A percentile compares a stretch with the other conserved stretches of the same genome.
phyloP scores from a whole-genome alignment of 2,797 vertebrate species.

The Salarias fasciatus region DNA sequence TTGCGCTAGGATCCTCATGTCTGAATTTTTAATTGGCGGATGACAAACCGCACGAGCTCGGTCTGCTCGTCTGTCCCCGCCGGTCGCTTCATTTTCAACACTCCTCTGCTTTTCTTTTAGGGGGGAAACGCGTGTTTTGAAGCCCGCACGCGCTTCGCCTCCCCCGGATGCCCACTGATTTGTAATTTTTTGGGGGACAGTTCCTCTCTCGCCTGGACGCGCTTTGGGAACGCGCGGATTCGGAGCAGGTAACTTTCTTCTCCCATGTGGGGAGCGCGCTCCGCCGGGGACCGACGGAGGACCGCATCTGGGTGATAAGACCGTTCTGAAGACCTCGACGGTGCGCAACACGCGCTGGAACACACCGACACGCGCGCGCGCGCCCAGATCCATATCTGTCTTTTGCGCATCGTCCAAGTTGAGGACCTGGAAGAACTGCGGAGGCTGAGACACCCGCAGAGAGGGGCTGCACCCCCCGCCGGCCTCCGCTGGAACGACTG shows the following conservation, averaged over 20 bases:
- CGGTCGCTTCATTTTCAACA: not conserved
- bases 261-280: conserved; percentile 13
- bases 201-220: no score
- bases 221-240: no score
- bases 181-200: conserved; percentile 12
- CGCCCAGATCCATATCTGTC: conserved; percentile 18
- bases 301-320: no score
- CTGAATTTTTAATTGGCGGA: not conserved
- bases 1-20: conserved; percentile 26
- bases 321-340: no score
- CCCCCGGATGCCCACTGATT: conserved; percentile 45
- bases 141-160: conserved; percentile 49
- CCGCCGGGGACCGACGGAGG: no score
- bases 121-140: not conserved
- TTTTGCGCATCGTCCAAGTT: conserved; percentile 54
- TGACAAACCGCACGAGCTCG: not conserved
- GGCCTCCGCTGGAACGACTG: conserved; percentile 56
- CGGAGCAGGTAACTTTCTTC: conserved; percentile 70
- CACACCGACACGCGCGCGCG: conserved; percentile 9
- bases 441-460: conserved; percentile 26
- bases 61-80: not conserved
- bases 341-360: not conserved
- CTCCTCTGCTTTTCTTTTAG: not conserved
- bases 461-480: conserved; percentile 13
- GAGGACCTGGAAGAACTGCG: no score